Base-by-base conservation (phyloP, 1,140 invertebrate genomes). In the Drosophila nikananu region DNA sequence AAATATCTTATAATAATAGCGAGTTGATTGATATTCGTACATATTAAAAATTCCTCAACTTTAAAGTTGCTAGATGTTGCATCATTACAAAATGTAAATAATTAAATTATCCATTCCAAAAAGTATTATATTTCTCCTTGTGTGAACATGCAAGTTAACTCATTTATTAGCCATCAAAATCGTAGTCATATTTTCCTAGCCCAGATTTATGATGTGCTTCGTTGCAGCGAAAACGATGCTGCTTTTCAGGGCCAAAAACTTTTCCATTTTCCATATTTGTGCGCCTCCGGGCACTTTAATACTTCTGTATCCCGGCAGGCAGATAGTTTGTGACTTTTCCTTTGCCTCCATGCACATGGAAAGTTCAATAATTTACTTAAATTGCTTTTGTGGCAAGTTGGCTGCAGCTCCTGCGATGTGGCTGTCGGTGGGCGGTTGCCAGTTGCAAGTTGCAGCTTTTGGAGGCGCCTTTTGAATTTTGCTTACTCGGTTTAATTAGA, bases 291-390 rank as follows among this genome's bases (percentile, higher is more conserved):
- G 58, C 58, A 60, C 55, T 66, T 75, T 19, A 64, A 37, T 49
- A 51, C 52, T 68, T 71, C 65, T 61, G 46, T 44, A 63, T 86
- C 63, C 65, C 63, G 65, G 46, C 37, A 46, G 60, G 46, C 62
- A 66, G 66, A 68, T 68, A 32, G 49, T 37, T 77, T 27, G 30
- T 42, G 49, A 58, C 54, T 78, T 77, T 78, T 77, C 54, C 60
- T 55, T 52, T 52, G 51, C 44, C 61, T 39, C 70, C 49, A 59
- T 77, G 68, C 83, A 89, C 79, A 81, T 78, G 81, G 64, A 86
- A 81, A 84, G 86, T 82, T 90, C 67, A 86, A 89, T 90, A 89
- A 89, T 89, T 89, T 90, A 90, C 71, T 73, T 62, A 71, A 89
- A 90, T 90, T 90, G 84, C 81, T 81, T 79, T 84, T 67, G 65